Percentiles rank a stretch among this genome's conserved stretches.
Evolutionary conservation across 2,888 invertebrate species (phyloP).

Genomic region (Melolontha melolontha): DNA sequence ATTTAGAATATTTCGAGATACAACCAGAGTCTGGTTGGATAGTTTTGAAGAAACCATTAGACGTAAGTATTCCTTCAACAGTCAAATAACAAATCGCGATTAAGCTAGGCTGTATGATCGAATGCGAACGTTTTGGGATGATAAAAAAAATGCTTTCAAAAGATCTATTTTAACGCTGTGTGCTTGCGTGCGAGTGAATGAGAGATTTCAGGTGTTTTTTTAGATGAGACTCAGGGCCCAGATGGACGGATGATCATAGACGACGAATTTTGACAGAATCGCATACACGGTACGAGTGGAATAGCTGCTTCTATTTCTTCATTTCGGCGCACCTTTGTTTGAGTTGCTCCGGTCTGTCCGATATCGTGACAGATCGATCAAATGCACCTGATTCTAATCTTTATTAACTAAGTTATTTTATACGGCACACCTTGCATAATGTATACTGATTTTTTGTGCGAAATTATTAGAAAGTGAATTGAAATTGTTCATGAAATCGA

Average conservation of each 20-base stretch:
- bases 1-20: slow-evolving; percentile 95
- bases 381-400: slow-evolving; percentile 65
- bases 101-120: slow-evolving; percentile 47
- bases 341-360: slow-evolving; percentile 70
- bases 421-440: slow-evolving; percentile 72
- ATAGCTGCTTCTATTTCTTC: slow-evolving; percentile 72
- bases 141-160: not conserved
- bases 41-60: slow-evolving; percentile 92
- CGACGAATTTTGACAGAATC: not conserved
- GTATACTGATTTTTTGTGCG: slow-evolving; percentile 39
- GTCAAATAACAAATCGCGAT: slow-evolving; percentile 27
- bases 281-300: slow-evolving; percentile 49
- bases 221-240: slow-evolving; percentile 38
- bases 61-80: slow-evolving; percentile 81
- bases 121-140: not conserved
- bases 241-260: not conserved
- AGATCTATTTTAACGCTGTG: slow-evolving; percentile 15
- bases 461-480: slow-evolving; percentile 17
- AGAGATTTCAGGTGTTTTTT: slow-evolving; percentile 30
- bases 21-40: slow-evolving; percentile 98
- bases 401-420: slow-evolving; percentile 71
- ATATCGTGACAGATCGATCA: slow-evolving; percentile 55
- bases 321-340: slow-evolving; percentile 80
- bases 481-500: not conserved
- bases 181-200: slow-evolving; percentile 32